phyloP scores from a whole-genome alignment of 2,888 invertebrate species.

The Linhomoeus sp. region DNA sequence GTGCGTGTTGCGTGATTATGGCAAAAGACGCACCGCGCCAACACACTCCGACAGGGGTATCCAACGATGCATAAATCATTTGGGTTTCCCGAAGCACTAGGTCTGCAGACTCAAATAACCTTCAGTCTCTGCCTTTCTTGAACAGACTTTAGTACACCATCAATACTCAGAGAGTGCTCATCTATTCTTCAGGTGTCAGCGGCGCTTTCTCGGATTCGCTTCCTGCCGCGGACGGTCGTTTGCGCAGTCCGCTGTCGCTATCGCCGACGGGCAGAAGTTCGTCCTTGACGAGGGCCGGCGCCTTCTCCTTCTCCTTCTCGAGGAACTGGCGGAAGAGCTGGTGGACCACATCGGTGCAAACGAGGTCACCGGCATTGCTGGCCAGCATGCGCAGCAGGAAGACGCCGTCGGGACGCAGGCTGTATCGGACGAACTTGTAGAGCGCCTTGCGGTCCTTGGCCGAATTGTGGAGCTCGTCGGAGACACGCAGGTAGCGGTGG shows the following conservation, averaged over 20 bases:
- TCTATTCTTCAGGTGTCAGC: too few relatives aligned
- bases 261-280: not conserved
- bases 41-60: too few relatives aligned
- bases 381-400: constrained; percentile 3
- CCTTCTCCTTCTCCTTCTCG: not conserved
- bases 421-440: constrained; percentile 1
- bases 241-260: not conserved
- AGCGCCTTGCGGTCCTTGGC: not conserved
- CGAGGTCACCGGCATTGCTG: constrained; percentile 3
- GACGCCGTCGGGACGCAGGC: constrained; percentile 6
- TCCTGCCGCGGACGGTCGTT: not conserved
- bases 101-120: too few relatives aligned
- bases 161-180: too few relatives aligned
- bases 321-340: not conserved
- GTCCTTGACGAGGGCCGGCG: not conserved
- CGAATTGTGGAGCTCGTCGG: constrained; percentile 6
- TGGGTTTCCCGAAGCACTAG: too few relatives aligned
- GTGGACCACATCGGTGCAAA: constrained; percentile 4
- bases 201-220: too few relatives aligned
- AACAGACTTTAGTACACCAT: too few relatives aligned
- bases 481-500: constrained; percentile 18
- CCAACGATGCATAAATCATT: too few relatives aligned
- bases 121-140: too few relatives aligned
- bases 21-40: too few relatives aligned
- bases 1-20: too few relatives aligned